phyloP scores from a whole-genome alignment of 2,797 vertebrate species.

The Brachyalestes nurse region DNA sequence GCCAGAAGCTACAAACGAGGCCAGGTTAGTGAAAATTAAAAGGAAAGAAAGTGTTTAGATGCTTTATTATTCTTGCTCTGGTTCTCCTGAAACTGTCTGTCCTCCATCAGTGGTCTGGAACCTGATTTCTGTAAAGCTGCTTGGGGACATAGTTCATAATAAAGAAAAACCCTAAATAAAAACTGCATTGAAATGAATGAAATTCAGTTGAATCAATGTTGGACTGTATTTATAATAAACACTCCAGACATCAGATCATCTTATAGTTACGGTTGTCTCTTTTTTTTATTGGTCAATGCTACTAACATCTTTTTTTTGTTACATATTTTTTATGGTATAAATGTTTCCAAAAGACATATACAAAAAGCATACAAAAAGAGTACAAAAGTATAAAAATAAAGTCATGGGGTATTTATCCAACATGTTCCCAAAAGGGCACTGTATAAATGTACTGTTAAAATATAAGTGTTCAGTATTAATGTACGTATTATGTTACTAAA shows the following conservation, averaged over 20 bases:
- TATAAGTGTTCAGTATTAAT: slow-evolving; percentile 40
- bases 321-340: slow-evolving; percentile 35
- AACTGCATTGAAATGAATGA: no score
- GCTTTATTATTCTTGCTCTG: no score
- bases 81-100: no score
- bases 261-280: slow-evolving; percentile 1
- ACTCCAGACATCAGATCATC: neutral
- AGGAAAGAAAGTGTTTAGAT: no score
- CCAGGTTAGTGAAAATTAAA: no score
- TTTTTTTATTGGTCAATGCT: slow-evolving; percentile 49
- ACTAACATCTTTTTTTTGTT: slow-evolving; percentile 42
- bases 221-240: no score
- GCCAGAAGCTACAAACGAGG: no score
- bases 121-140: no score
- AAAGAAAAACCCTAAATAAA: no score
- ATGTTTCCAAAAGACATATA: slow-evolving; percentile 40
- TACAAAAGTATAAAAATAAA: slow-evolving; percentile 56
- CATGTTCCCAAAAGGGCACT: slow-evolving; percentile 36
- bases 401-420: slow-evolving; percentile 20
- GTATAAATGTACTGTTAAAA: slow-evolving; percentile 55
- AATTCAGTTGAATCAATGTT: no score
- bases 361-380: slow-evolving; percentile 51
- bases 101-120: no score
- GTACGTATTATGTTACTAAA: slow-evolving; percentile 41
- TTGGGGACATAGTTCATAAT: no score